Percentiles rank a stretch among this genome's conserved stretches.
These are phyloP conservation scores for Mormoops blainvillei DNA, from an alignment of 2,113 vertebrate species.

Conservation along the genomic window DNA sequence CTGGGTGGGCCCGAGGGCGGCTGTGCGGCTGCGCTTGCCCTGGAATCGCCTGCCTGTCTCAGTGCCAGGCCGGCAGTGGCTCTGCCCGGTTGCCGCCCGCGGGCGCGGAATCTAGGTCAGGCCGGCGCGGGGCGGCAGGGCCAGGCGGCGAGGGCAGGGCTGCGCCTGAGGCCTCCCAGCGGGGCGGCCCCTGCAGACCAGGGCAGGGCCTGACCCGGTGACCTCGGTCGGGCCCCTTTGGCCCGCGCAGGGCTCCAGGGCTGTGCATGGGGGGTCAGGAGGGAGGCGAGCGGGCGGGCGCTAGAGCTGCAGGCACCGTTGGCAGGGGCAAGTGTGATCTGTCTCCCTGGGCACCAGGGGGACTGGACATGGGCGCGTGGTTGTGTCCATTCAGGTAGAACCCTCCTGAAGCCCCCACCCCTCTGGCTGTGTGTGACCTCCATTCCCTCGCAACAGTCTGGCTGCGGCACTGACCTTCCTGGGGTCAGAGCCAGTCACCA, in stretches of 20 bases:
- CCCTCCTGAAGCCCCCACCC: neutral
- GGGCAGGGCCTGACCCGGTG: neutral
- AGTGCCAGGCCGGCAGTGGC: neutral
- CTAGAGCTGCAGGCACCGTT: rapidly evolving
- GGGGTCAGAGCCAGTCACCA: neutral
- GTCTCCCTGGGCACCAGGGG: neutral
- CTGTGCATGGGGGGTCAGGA: neutral
- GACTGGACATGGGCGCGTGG: too few relatives aligned
- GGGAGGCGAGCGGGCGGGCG: neutral
- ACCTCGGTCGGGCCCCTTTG: neutral
- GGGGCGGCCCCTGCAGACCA: rapidly evolving
- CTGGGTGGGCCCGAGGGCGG: neutral
- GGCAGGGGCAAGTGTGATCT: rapidly evolving
- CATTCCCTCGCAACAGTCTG: rapidly evolving
- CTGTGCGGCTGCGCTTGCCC: neutral
- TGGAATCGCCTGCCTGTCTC: neutral
- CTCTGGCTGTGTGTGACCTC: neutral
- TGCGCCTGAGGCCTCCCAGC: neutral
- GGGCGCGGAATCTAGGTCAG: constrained; percentile 57
- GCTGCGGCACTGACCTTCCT: too few relatives aligned
- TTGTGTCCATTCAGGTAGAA: neutral
- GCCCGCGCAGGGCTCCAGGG: neutral
- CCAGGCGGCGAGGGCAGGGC: neutral
- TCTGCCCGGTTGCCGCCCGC: neutral
- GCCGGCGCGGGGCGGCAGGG: neutral